Conservation (phyloP, 2,888 invertebrate genomes). For the Lagria hirta region DNA sequence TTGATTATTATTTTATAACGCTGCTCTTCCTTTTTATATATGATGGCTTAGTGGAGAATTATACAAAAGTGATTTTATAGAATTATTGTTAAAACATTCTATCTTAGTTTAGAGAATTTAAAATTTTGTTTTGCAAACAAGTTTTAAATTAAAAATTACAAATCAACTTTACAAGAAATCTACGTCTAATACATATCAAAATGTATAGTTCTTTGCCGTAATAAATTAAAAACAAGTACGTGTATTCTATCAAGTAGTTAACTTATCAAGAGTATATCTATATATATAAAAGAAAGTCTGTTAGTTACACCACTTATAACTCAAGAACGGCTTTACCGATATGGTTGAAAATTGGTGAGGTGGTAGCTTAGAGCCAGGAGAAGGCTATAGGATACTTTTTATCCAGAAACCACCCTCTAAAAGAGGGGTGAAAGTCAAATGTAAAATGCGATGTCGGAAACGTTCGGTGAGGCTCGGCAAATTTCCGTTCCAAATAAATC, state of each 20-base stretch:
- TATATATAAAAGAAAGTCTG: too few relatives aligned
- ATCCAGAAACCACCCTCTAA: too few relatives aligned
- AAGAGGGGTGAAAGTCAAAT: too few relatives aligned
- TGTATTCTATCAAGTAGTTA: constrained; percentile 11
- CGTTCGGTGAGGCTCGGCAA: too few relatives aligned
- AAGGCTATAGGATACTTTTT: too few relatives aligned
- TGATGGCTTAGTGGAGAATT: constrained; percentile 1
- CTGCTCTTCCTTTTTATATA: constrained; percentile 7
- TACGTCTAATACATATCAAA: constrained; percentile 13
- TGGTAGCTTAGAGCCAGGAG: too few relatives aligned
- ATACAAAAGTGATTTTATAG: constrained; percentile 2
- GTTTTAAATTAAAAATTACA: constrained; percentile 14
- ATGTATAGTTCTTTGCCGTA: constrained; percentile 13
- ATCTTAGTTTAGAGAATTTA: constrained; percentile 9
- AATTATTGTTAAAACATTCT: constrained; percentile 5
- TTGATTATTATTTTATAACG: constrained; percentile 11
- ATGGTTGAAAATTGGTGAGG: too few relatives aligned
- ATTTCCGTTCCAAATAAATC: too few relatives aligned
- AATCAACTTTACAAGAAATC: constrained; percentile 12
- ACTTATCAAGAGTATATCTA: constrained; percentile 14
- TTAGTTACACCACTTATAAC: too few relatives aligned
- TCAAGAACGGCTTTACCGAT: too few relatives aligned
- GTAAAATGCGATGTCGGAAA: too few relatives aligned
- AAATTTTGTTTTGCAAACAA: constrained; percentile 11
- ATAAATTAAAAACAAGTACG: constrained; percentile 14